Evolutionary conservation across 2,888 invertebrate genomes (phyloP), one percentile per base, ranked within the genome.

Genomic region (Brenthis daphne): DNA sequence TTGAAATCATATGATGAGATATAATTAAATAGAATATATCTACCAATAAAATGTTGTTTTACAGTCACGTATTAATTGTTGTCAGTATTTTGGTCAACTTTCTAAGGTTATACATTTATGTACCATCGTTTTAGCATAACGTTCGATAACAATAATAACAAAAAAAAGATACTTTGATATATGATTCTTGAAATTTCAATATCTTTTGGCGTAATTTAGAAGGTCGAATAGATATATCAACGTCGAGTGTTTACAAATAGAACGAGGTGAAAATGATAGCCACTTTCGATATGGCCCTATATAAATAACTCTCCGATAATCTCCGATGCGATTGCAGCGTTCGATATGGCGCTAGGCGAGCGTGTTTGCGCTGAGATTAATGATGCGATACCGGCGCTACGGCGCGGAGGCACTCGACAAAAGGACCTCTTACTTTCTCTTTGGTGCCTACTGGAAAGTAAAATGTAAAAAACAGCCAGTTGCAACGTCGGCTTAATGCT

Each of bases 371-470:
- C 78, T 77, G 80, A 90, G 90, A 90, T 91, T 91, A 90, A 90
- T 90, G 90, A 89, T 86, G 84, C 85, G 87, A 88, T 87, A 84
- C 83, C 77, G 79, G 82, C 82, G 84, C 85, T 83, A 81, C 80
- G 78, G 61, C 63, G 82, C 77, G 79, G 77, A 81, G 82, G 83
- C 82, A 79, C 87, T 89, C 82, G 79, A 88, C 88, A 88, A 88
- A 88, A 89, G 89, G 77, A 85, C 82, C 90, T 86, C 86, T 89
- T 84, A 88, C 87, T 89, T 88, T 87, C 86, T 85, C 87, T 85
- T 84, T 85, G 82, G 78, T 82, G 83, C 82, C 79, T 81, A 81
- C 79, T 85, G 82, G 80, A 87, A 86, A 87, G 83, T 85, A 67
- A 71, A 67, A 69, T 60, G 65, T 64, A 72, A 71, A 67, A 68